phyloP scores from a whole-genome alignment of 2,797 vertebrate genomes.

The Spondyliosoma cantharus region DNA sequence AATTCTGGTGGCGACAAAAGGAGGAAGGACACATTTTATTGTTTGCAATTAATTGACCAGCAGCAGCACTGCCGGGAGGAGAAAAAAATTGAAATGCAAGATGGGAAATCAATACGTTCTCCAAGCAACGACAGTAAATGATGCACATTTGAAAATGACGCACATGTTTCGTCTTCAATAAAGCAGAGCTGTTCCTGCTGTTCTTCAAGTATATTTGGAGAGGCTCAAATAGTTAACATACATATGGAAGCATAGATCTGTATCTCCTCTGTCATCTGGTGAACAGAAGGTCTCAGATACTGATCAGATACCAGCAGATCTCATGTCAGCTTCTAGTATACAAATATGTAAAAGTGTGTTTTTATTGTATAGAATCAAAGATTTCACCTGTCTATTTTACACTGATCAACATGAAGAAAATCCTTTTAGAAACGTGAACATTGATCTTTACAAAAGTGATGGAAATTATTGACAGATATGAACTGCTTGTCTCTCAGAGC shows the following conservation, averaged over 20 bases:
- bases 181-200: not conserved
- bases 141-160: not conserved
- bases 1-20: constrained; percentile 21
- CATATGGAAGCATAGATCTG: not conserved
- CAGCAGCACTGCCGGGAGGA: not conserved
- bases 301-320: not conserved
- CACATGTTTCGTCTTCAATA: not conserved
- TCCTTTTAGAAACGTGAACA: not conserved
- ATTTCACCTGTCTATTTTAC: not conserved
- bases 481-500: not conserved
- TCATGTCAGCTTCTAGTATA: not conserved
- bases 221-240: not conserved
- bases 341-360: not conserved
- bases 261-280: not conserved
- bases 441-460: not conserved
- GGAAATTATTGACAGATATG: not conserved
- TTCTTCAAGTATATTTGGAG: not conserved
- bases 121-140: constrained; percentile 24
- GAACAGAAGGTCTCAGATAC: not conserved
- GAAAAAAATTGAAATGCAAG: not conserved
- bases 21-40: constrained; percentile 10
- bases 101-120: constrained; percentile 53
- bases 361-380: not conserved
- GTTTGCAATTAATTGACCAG: constrained; percentile 12
- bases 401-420: not conserved